Percentiles rank a stretch among this genome's conserved stretches.
These are phyloP conservation scores for Habroteleia sp. DNA, from an alignment of 2,888 invertebrate genomes.

Conservation along the genomic window DNA sequence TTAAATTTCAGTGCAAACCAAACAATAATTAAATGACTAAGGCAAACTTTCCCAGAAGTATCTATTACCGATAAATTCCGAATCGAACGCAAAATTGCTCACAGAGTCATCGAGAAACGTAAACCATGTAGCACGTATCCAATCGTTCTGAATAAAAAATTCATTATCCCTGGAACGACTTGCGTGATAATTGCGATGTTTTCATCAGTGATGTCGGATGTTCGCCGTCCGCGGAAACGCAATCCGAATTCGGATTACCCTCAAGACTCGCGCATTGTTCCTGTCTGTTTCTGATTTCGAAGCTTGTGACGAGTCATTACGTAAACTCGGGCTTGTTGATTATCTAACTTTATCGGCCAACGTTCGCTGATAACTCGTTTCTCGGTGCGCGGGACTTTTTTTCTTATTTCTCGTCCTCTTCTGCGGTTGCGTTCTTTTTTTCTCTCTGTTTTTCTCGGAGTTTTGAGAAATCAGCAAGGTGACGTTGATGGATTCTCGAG, in stretches of 20 bases:
- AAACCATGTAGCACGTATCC: too few species aligned
- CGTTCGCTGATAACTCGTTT: conserved; percentile 41
- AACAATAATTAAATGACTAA: too few species aligned
- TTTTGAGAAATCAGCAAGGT: conserved; percentile 33
- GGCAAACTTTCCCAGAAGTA: too few species aligned
- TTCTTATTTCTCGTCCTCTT: conserved; percentile 8
- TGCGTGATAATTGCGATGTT: too few species aligned
- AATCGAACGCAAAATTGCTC: too few species aligned
- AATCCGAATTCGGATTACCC: conserved; percentile 13
- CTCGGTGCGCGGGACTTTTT: conserved; percentile 13
- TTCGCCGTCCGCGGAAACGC: too few species aligned
- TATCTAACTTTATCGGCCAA: conserved; percentile 45
- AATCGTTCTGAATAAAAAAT: too few species aligned
- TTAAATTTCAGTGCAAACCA: too few species aligned
- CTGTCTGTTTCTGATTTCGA: conserved; percentile 24
- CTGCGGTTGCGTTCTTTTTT: not conserved
- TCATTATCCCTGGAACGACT: too few species aligned
- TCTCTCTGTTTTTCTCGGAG: not conserved
- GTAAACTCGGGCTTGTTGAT: conserved; percentile 48
- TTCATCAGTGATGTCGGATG: too few species aligned
- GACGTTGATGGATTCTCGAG: conserved; percentile 21
- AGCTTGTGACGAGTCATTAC: conserved; percentile 37
- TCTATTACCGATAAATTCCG: too few species aligned
- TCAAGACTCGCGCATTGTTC: conserved; percentile 2
- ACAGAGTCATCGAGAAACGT: too few species aligned